Base-by-base conservation (phyloP, 2,113 vertebrate genomes). In the Aptenodytes patagonicus region DNA sequence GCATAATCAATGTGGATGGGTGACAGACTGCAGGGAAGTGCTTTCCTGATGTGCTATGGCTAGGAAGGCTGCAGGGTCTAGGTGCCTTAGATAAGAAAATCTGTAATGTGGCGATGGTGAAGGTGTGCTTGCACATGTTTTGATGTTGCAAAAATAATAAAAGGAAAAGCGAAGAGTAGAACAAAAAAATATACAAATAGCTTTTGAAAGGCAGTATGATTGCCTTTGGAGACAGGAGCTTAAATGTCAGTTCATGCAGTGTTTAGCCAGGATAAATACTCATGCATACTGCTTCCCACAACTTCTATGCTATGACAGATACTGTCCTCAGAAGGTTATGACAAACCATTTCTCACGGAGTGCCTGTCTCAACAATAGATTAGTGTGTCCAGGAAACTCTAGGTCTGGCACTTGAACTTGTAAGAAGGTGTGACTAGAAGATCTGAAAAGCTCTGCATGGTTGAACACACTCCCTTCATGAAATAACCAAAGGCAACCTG, bases 1-100 rank as follows among this genome's bases (percentile, higher is more conserved):
- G 7, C 2, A 3, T 55, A 24, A 51, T 64, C 47, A 83, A 11
- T 21, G 9, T 0, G 2, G 44, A 4, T 44, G 21, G 9, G 13
- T 87, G 42, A 34, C n/a, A 61, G 29, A 22, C 28, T 73, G n/a
- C 44, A 49, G 36, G n/a, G 26, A 78, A 88, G 38, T 46, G 19
- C n/a, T 90, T 83, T 42, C 26, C 22, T 62, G 70, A 19, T 15
- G 40, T 34, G 15, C 13, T 29, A 4, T 38, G 55, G 8, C 36
- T 8, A 18, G 31, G 32, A 42, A 52, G 36, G 20, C 28, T 81
- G 29, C 1, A 7, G 40, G 13, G 24, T 55, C 19, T 19, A 25
- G 61, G 4, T 62, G 17, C 24, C 32, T 57, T 31, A 19, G 19
- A 40, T 55, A 79, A 57, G 15, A 69, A 84, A 78, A 47, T 66